These are phyloP conservation scores for Zeugodacus cucurbitae DNA, from an alignment of 1,140 invertebrate genomes.

Conservation along the genomic window DNA sequence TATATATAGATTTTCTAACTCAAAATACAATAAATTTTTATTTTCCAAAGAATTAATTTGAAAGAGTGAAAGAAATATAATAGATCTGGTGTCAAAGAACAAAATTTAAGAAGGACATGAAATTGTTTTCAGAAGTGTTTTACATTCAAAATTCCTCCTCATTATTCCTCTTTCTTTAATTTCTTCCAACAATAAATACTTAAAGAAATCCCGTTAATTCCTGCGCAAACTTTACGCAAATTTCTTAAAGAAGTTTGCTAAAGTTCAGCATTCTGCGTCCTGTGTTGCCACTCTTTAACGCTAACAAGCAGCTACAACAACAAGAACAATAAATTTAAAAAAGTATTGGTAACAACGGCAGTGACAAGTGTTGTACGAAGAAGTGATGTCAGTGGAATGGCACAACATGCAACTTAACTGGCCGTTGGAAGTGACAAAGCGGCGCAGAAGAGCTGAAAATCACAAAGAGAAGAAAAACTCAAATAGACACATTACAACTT, in stretches of 20 bases:
- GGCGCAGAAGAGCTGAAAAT: neutral
- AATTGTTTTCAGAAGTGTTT: no score
- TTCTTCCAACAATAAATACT: neutral
- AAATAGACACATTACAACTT: neutral
- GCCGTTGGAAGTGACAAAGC: neutral
- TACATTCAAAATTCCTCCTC: no score
- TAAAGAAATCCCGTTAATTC: neutral
- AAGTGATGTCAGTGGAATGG: constrained; percentile 24
- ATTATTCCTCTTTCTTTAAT: neutral
- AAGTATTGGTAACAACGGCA: neutral
- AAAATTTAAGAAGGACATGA: no score
- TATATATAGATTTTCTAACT: no score
- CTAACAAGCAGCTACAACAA: constrained; percentile 18
- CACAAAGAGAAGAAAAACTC: neutral
- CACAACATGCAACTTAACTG: neutral
- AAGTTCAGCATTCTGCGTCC: neutral
- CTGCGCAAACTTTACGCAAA: neutral
- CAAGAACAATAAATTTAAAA: neutral
- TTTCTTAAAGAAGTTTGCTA: neutral
- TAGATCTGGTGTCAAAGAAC: no score
- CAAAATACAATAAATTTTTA: no score
- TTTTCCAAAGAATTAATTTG: no score
- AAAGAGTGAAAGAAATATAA: neutral
- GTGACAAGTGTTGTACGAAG: neutral
- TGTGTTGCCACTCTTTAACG: neutral